These are phyloP conservation scores for Aptenodytes patagonicus DNA, from an alignment of 2,113 vertebrate species.

Conservation along the genomic window DNA sequence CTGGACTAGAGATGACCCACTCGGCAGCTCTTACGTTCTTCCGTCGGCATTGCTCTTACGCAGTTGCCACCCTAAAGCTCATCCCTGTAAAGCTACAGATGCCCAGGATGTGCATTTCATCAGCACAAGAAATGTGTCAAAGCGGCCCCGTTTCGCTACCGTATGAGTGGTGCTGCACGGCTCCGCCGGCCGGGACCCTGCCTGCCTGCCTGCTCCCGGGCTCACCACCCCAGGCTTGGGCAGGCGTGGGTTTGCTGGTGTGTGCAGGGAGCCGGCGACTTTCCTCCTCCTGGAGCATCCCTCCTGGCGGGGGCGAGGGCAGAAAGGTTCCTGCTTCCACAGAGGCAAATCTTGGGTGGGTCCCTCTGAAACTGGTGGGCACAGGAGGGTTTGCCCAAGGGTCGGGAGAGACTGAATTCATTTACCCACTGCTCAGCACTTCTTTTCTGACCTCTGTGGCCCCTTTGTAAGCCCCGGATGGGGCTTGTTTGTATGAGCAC, in stretches of 20 bases:
- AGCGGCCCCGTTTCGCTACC: fast-evolving
- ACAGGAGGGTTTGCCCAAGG: background rate
- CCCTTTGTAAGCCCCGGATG: background rate
- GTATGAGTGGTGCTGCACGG: fast-evolving
- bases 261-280: fast-evolving
- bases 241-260: fast-evolving
- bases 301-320: fast-evolving
- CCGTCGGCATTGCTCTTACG: fast-evolving
- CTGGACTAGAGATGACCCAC: background rate
- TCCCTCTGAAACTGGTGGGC: background rate
- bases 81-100: background rate
- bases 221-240: background rate
- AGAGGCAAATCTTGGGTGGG: background rate
- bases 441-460: background rate
- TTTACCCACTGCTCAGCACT: background rate
- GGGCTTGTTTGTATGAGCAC: background rate
- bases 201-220: fast-evolving
- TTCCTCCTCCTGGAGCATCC: background rate
- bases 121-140: fast-evolving
- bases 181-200: background rate
- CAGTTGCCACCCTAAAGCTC: background rate
- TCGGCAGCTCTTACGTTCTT: fast-evolving
- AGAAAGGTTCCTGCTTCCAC: background rate
- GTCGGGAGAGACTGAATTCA: background rate
- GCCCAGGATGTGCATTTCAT: background rate